Conservation (phyloP, 2,888 invertebrate species). For the Heliconius erato region DNA sequence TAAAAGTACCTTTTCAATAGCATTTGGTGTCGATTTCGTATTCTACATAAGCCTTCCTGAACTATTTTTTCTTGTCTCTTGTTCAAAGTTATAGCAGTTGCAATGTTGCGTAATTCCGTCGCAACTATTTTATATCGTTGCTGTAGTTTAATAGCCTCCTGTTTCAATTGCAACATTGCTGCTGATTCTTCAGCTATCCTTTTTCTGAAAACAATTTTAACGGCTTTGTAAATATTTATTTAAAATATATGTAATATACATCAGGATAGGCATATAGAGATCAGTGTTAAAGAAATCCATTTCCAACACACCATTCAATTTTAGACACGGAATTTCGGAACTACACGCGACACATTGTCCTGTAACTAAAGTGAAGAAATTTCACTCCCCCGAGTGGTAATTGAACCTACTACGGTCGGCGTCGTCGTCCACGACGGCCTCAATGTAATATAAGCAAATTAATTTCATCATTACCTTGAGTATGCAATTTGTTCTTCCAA, state of each 20-base stretch:
- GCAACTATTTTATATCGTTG: slow-evolving; percentile 79
- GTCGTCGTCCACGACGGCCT: background rate
- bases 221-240: background rate
- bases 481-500: slow-evolving; percentile 75
- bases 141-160: slow-evolving; percentile 73
- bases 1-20: slow-evolving; percentile 76
- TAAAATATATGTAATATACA: background rate
- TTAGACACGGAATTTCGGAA: background rate
- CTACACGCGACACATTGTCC: too few relatives aligned
- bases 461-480: slow-evolving; percentile 68
- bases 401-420: too few relatives aligned
- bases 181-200: slow-evolving; percentile 78
- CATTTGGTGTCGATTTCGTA: slow-evolving; percentile 76
- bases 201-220: slow-evolving; percentile 35
- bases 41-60: slow-evolving; percentile 72
- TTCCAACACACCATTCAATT: background rate
- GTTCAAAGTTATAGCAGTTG: slow-evolving; percentile 77
- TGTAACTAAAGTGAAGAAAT: too few relatives aligned
- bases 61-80: slow-evolving; percentile 75
- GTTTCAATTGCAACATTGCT: slow-evolving; percentile 76
- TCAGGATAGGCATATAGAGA: background rate
- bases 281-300: background rate
- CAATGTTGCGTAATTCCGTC: slow-evolving; percentile 75
- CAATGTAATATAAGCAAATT: background rate
- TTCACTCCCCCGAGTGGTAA: too few relatives aligned